Evolutionary conservation across 2,113 vertebrate species (phyloP), one percentile per base, ranked within the genome.

Genomic region (Chlorodrepanis virens): DNA sequence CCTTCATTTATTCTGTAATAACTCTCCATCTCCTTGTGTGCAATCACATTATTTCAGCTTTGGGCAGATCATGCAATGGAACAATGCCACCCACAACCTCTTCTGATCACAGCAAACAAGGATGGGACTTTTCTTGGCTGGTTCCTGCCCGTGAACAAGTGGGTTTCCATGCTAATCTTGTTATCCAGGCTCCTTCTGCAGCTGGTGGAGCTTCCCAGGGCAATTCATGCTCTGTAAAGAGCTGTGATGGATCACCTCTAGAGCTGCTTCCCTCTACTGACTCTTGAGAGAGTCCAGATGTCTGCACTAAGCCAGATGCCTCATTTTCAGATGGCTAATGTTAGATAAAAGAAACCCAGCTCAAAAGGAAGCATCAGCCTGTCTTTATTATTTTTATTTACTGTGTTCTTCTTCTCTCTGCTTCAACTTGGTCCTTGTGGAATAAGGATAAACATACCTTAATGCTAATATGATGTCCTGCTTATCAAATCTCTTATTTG

Each of bases 351-450:
- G 74, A 82, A 82, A 75, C 42, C 23, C 74, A 70, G 49, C 54
- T 70, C 49, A 74, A 96, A 83, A 78, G 23, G 71, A 31, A 92
- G 4, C 50, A 31, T 70, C 45, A 67, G 11, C 33, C 45, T 70
- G 65, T 82, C 82, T 91, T 87, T 87, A 90, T 84, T 92, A 59
- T 35, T 90, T 92, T 89, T 90, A 89, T 81, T 94, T 94, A 84
- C 60, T 81, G 1, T 21, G 16, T 61, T 86, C 37, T 67, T 86
- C 37, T 67, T 86, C n/a, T 42, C 59, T 45, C 69, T 45, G 25
- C 40, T 75, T 83, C 68, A 21, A 3, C 42, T 61, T 42, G 31
- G 11, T 44, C 76, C 71, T 63, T 56, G 45, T 69, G 60, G 72
- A 69, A 77, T 65, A 65, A 44, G 31, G 35, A 74, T 86, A 53